Conservation (phyloP, 2,888 invertebrate species). For the Rhimphoctona megacephalus region DNA sequence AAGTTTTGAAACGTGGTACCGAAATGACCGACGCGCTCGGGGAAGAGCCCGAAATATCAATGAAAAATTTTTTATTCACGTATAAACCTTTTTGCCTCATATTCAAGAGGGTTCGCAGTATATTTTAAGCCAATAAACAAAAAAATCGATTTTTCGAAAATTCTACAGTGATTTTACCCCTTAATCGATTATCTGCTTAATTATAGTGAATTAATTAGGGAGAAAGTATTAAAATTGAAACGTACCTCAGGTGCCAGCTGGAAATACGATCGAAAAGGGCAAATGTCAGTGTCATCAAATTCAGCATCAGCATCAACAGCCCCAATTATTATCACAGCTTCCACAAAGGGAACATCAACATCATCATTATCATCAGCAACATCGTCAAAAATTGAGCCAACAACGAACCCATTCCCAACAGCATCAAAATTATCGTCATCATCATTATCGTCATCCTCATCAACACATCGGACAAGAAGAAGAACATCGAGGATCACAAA, state of each 20-base stretch:
- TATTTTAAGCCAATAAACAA: too few species aligned
- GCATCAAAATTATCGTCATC: slow-evolving; percentile 65
- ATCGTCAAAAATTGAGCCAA: slow-evolving; percentile 31
- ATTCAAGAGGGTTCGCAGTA: too few species aligned
- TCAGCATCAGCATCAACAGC: slow-evolving; percentile 69
- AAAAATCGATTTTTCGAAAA: too few species aligned
- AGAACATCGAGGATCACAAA: slow-evolving; percentile 48
- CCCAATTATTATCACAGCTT: slow-evolving; percentile 52
- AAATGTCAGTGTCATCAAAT: slow-evolving; percentile 83
- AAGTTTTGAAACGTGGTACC: too few species aligned
- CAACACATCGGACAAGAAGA: slow-evolving; percentile 74
- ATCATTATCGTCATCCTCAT: slow-evolving; percentile 70
- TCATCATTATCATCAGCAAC: slow-evolving; percentile 61
- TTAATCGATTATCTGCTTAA: too few species aligned
- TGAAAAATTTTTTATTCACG: too few species aligned
- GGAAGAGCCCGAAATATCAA: too few species aligned
- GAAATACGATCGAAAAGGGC: slow-evolving; percentile 73
- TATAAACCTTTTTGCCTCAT: too few species aligned
- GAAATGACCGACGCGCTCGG: too few species aligned
- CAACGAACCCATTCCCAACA: slow-evolving; percentile 55
- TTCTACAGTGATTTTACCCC: too few species aligned
- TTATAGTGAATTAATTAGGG: too few species aligned
- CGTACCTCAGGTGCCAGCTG: slow-evolving; percentile 69
- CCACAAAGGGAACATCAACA: slow-evolving; percentile 81
- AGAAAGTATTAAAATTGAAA: too few species aligned